phyloP scores from a whole-genome alignment of 2,113 vertebrate genomes.

The Stegastes partitus region DNA sequence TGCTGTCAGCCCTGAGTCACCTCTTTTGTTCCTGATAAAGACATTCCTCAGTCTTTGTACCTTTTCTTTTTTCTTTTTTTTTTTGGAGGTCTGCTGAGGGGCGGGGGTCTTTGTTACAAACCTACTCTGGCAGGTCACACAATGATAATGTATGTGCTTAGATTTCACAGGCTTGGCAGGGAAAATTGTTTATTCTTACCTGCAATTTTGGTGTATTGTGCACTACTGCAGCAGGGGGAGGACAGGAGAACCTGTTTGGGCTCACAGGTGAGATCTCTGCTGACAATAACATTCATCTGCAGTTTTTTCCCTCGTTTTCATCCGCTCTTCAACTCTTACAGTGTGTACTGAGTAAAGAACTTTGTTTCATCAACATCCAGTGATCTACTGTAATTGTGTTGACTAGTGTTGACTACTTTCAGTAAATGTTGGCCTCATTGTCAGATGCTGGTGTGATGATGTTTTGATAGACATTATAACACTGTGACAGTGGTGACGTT shows the following conservation, averaged over 20 bases:
- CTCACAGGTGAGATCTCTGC: slow-evolving; percentile 29
- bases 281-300: slow-evolving; percentile 33
- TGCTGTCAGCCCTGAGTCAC: slow-evolving; percentile 81
- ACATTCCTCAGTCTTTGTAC: slow-evolving; percentile 84
- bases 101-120: slow-evolving; percentile 72
- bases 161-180: slow-evolving; percentile 80
- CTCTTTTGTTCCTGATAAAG: slow-evolving; percentile 84
- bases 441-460: background rate
- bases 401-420: background rate
- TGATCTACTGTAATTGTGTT: background rate
- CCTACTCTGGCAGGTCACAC: slow-evolving; percentile 76
- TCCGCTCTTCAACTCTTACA: background rate
- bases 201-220: slow-evolving; percentile 63
- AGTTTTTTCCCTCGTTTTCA: slow-evolving; percentile 14
- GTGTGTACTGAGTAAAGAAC: background rate
- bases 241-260: slow-evolving; percentile 54
- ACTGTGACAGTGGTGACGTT: no score
- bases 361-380: slow-evolving; percentile 12
- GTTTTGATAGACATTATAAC: no score
- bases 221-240: slow-evolving; percentile 49
- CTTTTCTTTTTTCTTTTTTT: slow-evolving; percentile 63
- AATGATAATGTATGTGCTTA: slow-evolving; percentile 81
- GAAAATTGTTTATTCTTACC: slow-evolving; percentile 71
- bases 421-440: background rate
- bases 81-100: slow-evolving; percentile 51